phyloP scores from a whole-genome alignment of 2,113 vertebrate genomes.

The Seriola dumerili region DNA sequence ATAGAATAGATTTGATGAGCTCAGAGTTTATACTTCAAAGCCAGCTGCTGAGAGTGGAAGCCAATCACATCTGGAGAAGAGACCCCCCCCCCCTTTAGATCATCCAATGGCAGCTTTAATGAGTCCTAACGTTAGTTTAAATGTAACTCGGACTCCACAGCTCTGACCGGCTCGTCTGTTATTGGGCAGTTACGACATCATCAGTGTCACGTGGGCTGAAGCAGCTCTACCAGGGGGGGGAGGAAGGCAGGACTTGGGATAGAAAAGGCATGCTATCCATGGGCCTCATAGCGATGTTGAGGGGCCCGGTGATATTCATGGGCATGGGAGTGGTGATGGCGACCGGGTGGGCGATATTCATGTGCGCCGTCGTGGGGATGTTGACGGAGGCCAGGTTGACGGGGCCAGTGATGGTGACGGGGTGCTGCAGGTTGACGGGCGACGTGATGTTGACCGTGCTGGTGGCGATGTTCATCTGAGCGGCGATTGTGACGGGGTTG shows the following conservation, averaged over 20 bases:
- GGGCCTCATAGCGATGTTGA: constrained; percentile 97
- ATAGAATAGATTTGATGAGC: not conserved
- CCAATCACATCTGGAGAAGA: not conserved
- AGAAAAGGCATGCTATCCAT: constrained; percentile 99
- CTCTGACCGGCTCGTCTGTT: not conserved
- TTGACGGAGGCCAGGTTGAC: constrained; percentile 96
- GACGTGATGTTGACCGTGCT: constrained; percentile 97
- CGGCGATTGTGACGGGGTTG: constrained; percentile 94
- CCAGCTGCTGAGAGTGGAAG: too few species aligned
- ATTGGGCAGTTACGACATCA: constrained; percentile 62
- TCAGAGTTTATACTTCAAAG: not conserved
- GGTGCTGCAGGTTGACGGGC: constrained; percentile 93
- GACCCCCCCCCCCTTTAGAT: not conserved
- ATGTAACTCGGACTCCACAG: too few species aligned
- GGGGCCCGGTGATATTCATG: constrained; percentile 93
- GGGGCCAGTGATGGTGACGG: constrained; percentile 94
- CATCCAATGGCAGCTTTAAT: not conserved
- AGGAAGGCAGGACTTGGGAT: constrained; percentile 96
- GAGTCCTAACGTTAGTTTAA: too few species aligned
- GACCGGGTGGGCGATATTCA: constrained; percentile 96
- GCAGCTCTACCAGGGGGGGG: constrained; percentile 92
- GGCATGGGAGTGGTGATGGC: constrained; percentile 95
- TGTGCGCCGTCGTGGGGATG: constrained; percentile 90
- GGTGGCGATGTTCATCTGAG: constrained; percentile 96
- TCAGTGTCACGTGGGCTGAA: not conserved